These are phyloP conservation scores for Seriola quinqueradiata DNA, from an alignment of 2,113 vertebrate species.

Conservation along the genomic window DNA sequence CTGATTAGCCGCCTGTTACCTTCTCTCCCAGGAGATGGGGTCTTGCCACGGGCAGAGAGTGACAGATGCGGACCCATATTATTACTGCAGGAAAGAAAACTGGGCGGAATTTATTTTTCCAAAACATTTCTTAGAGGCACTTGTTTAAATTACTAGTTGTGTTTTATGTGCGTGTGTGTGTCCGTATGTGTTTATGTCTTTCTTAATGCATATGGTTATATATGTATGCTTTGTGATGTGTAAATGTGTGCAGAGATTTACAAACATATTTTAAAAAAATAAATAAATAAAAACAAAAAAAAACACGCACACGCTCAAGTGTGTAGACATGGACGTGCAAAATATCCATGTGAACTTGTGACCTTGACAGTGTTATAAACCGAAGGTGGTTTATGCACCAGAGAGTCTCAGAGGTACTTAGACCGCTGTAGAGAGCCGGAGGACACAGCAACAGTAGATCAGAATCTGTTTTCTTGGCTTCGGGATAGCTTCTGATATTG, in stretches of 20 bases:
- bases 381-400: slow-evolving; percentile 71
- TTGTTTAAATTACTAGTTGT: neutral
- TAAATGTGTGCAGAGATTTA: slow-evolving; percentile 2
- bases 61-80: slow-evolving; percentile 65
- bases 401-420: slow-evolving; percentile 73
- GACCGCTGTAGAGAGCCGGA: slow-evolving; percentile 64
- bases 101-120: slow-evolving; percentile 11
- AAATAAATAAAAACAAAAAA: too few species aligned
- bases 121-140: slow-evolving; percentile 4
- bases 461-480: slow-evolving; percentile 77
- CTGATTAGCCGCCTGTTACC: slow-evolving; percentile 79
- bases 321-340: slow-evolving; percentile 23
- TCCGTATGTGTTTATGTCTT: neutral
- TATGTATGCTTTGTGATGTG: slow-evolving; percentile 5
- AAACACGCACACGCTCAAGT: neutral
- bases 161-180: neutral
- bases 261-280: slow-evolving; percentile 6
- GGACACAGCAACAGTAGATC: slow-evolving; percentile 78
- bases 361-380: slow-evolving; percentile 73
- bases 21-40: slow-evolving; percentile 69
- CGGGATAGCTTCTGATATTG: slow-evolving; percentile 81
- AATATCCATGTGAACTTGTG: slow-evolving; percentile 67
- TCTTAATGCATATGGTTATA: neutral
- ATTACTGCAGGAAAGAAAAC: slow-evolving; percentile 44
- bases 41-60: slow-evolving; percentile 65